Evolutionary conservation across 1,140 invertebrate species (phyloP).

Genomic region (Hylaeus volcanicus): DNA sequence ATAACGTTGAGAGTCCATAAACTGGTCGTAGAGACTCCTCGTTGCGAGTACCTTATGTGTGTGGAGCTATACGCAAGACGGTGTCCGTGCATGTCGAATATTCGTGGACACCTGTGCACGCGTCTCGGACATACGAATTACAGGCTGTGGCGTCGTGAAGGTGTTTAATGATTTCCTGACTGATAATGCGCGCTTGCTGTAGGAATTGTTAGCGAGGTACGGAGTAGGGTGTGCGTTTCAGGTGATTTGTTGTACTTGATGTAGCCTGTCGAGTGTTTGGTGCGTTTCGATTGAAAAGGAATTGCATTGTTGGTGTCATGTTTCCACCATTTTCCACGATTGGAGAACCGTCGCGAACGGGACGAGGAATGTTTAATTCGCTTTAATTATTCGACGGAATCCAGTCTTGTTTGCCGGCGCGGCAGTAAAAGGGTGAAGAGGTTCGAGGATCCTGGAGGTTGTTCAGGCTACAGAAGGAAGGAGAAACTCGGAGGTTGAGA

Average conservation of each 20-base stretch:
- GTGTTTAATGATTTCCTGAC: conserved; percentile 16
- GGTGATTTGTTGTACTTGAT: too few relatives aligned
- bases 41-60: conserved; percentile 69
- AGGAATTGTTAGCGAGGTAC: too few relatives aligned
- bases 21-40: conserved; percentile 75
- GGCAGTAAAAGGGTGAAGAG: conserved; percentile 57
- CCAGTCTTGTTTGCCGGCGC: conserved; percentile 29
- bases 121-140: conserved; percentile 10
- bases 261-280: too few relatives aligned
- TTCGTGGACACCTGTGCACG: conserved; percentile 31
- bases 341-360: background rate
- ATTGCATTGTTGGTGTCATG: too few relatives aligned
- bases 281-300: too few relatives aligned
- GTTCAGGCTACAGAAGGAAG: conserved; percentile 53
- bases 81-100: conserved; percentile 4
- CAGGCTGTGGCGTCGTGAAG: background rate
- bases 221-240: too few relatives aligned
- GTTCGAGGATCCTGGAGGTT: conserved; percentile 56
- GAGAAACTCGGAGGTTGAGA: conserved; percentile 66
- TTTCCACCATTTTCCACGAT: too few relatives aligned
- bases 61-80: conserved; percentile 16
- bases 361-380: conserved; percentile 25
- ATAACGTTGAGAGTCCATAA: conserved; percentile 79
- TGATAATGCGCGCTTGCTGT: background rate
- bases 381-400: conserved; percentile 44